A percentile compares a stretch with the other conserved stretches of the same genome.
Evolutionary conservation across 2,797 vertebrate species (phyloP).

Genomic region (Sebastiscus tertius): DNA sequence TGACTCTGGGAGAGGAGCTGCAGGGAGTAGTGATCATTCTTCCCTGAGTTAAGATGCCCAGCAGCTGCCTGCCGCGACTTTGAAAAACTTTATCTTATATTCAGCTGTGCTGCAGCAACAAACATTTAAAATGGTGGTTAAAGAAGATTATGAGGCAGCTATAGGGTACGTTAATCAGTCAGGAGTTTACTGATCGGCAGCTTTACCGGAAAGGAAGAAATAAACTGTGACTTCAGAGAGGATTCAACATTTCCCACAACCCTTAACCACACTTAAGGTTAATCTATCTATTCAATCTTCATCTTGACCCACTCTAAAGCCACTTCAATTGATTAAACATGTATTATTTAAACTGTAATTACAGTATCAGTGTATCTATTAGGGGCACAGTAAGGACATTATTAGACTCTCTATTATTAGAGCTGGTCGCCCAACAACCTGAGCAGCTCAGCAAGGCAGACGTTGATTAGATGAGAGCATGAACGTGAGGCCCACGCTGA

Average conservation of each 20-base stretch:
- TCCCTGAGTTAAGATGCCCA: constrained; percentile 35
- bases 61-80: constrained; percentile 34
- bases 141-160: constrained; percentile 18
- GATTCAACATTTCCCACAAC: background rate
- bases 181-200: constrained; percentile 4
- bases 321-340: background rate
- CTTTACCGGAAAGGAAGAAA: background rate
- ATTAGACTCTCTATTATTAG: background rate
- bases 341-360: background rate
- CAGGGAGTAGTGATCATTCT: constrained; percentile 39
- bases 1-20: constrained; percentile 47
- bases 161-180: constrained; percentile 9
- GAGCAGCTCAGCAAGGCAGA: background rate
- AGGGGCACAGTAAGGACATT: background rate
- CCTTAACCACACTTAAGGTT: background rate
- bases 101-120: constrained; percentile 22
- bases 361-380: background rate
- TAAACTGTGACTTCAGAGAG: background rate
- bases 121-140: background rate
- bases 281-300: background rate
- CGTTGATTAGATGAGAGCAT: constrained; percentile 4
- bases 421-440: background rate
- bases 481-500: background rate
- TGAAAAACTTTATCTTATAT: constrained; percentile 11
- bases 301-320: background rate